A percentile compares a stretch with the other conserved stretches of the same genome.
Conservation (phyloP, 2,113 vertebrate genomes). For the Scortum barcoo region DNA sequence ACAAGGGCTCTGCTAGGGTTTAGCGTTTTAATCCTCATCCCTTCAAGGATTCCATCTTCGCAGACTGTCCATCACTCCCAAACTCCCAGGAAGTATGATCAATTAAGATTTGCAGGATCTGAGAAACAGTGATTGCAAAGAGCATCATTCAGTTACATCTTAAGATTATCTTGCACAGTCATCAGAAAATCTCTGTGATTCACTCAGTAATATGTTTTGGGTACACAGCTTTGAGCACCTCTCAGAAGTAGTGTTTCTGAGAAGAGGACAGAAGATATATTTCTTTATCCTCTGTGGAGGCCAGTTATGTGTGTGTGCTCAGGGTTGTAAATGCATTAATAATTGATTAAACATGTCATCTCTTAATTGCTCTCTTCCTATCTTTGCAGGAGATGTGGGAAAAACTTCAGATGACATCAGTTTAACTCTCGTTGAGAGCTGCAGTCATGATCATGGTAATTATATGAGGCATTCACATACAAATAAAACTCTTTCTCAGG, state of each 20-base stretch:
- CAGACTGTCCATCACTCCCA: conserved; percentile 25
- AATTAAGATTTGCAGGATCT: neutral
- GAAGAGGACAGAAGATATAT: neutral
- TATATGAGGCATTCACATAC: neutral
- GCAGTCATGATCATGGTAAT: conserved; percentile 96
- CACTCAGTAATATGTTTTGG: too few species aligned
- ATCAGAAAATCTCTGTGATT: too few species aligned
- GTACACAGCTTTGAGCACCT: neutral
- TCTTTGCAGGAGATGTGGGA: conserved; percentile 88
- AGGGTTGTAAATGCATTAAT: conserved; percentile 51
- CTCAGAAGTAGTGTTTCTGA: neutral
- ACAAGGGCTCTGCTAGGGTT: conserved; percentile 53
- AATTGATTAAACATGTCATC: conserved; percentile 61
- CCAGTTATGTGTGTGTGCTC: neutral
- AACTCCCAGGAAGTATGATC: neutral
- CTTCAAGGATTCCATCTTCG: neutral
- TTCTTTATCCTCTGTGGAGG: neutral
- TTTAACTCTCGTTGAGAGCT: conserved; percentile 95
- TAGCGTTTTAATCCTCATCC: conserved; percentile 41
- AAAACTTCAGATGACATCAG: conserved; percentile 97
- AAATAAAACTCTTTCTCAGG: neutral
- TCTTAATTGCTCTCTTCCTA: conserved; percentile 38
- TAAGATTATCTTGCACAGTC: neutral
- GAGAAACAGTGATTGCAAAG: neutral
- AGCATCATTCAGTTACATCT: neutral